phyloP scores from a whole-genome alignment of 2,113 vertebrate species.

The Lonchura striata region DNA sequence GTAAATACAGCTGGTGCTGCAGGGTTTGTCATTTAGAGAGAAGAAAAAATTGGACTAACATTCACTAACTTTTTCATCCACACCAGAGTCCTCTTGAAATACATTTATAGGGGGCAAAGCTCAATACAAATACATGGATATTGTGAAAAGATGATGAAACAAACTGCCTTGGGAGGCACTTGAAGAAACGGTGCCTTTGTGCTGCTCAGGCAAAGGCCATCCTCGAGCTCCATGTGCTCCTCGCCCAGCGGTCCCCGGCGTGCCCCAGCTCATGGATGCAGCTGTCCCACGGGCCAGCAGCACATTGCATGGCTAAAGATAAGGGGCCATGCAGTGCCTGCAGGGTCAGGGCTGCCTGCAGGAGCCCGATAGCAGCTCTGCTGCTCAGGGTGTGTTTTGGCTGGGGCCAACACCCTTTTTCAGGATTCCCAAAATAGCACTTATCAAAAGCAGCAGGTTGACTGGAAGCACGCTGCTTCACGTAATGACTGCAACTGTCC shows the following conservation, averaged over 20 bases:
- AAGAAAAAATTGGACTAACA: not conserved
- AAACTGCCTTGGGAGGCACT: not conserved
- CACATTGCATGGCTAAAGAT: not conserved
- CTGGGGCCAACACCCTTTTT: not conserved
- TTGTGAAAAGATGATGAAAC: not conserved
- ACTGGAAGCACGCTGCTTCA: not conserved
- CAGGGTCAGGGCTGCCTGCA: not conserved
- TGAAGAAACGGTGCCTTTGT: not conserved
- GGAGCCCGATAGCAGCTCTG: not conserved
- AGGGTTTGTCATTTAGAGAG: not conserved
- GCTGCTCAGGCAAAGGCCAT: not conserved
- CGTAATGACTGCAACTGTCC: not conserved
- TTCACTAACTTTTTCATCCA: not conserved
- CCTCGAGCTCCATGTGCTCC: not conserved
- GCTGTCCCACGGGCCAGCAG: not conserved
- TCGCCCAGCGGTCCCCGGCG: not conserved
- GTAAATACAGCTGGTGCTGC: slow-evolving; percentile 24
- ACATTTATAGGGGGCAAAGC: not conserved
- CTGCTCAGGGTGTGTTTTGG: not conserved
- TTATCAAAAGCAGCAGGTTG: not conserved
- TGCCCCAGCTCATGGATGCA: not conserved
- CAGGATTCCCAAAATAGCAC: slow-evolving; percentile 2
- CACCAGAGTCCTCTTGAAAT: slow-evolving; percentile 8
- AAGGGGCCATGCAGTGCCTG: not conserved
- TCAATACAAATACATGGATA: not conserved